Base-by-base conservation (phyloP, 2,888 invertebrate species). In the Orchestes rusci region DNA sequence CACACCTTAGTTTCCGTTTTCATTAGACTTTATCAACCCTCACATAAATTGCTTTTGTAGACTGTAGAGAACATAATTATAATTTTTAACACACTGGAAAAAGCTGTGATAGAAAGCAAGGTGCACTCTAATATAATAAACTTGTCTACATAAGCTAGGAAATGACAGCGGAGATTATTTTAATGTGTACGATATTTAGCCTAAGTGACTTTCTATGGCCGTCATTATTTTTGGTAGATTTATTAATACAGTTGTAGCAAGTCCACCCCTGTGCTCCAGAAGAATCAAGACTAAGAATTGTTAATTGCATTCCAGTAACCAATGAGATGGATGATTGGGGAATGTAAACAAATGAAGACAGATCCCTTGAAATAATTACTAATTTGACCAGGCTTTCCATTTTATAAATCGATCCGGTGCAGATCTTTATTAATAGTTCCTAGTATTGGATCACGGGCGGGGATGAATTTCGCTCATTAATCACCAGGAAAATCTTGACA, bases 291-390 rank as follows among this genome's bases (percentile, higher is more conserved):
- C 42, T 38, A 46, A 38, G 42, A 38, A 38, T 30, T 68, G 68
- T 69, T 66, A 65, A 68, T 68, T 68, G 68, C 63, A 67, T 65
- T 68, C 68, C 68, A 67, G 63, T 65, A 66, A 67, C 68, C 69
- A 69, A 69, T 69, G 67, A 68, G 67, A 69, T 66, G 68, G 68
- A 69, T 69, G 68, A 69, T 69, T 68, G 65, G 67, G 58, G 65
- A 65, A 66, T 60, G 58, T 59, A 62, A 66, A 68, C 65, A 67
- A 68, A 69, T 68, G 66, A 65, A 68, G 68, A 69, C 66, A 63
- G 62, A 69, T 69, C 59, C 60, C 53, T 60, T 59, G 63, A 59
- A 68, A 69, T 69, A 68, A 69, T 68, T 68, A 68, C 69, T 67
- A 66, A 68, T 69, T 66, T 68, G 68, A 68, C 69, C 69, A 65